phyloP scores from a whole-genome alignment of 1,140 invertebrate species.

The Rhopalosiphum padi region DNA sequence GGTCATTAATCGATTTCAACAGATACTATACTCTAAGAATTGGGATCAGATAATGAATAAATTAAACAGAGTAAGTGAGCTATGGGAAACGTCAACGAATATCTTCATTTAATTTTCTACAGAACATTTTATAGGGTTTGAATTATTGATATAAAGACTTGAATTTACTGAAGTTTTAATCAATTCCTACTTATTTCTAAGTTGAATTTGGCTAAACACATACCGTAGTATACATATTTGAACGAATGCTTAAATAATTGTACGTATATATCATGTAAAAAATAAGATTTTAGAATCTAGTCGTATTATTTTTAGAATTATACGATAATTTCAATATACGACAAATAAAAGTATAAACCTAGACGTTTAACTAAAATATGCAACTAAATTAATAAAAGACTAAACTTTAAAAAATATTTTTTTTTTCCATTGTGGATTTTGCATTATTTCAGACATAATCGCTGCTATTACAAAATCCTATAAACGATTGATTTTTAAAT shows the following conservation, averaged over 20 bases:
- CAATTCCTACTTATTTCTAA: background rate
- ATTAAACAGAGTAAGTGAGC: conserved; percentile 28
- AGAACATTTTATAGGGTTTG: background rate
- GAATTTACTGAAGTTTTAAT: background rate
- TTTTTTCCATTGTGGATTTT: background rate
- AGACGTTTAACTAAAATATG: background rate
- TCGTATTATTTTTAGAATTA: background rate
- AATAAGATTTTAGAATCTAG: background rate
- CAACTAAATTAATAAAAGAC: background rate
- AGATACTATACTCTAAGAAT: background rate
- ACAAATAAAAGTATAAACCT: background rate
- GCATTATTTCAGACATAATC: background rate
- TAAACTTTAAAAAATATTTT: background rate
- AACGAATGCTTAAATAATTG: background rate
- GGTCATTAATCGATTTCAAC: background rate
- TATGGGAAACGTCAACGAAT: background rate
- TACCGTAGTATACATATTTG: background rate
- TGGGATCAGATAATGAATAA: conserved; percentile 38
- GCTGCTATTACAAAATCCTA: background rate
- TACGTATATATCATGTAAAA: background rate
- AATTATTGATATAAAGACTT: conserved; percentile 26
- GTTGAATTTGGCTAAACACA: background rate
- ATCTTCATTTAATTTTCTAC: background rate
- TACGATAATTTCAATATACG: background rate
- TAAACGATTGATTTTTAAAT: background rate